A percentile compares a stretch with the other conserved stretches of the same genome.
These are phyloP conservation scores for Drosophila azteca DNA, from an alignment of 1,140 invertebrate species.

Conservation along the genomic window DNA sequence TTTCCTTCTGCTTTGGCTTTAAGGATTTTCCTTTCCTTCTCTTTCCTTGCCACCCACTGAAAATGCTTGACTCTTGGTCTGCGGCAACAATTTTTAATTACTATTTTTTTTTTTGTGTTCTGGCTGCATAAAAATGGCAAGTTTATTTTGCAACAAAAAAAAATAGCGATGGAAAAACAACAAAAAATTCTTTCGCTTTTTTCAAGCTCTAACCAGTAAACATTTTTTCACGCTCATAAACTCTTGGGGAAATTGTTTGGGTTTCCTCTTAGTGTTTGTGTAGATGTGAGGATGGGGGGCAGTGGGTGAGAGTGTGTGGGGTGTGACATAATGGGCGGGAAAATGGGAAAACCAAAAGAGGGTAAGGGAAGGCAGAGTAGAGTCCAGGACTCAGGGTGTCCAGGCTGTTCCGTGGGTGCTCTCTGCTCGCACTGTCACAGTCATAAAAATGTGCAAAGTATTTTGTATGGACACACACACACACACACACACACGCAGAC, in stretches of 20 bases:
- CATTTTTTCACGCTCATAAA: slow-evolving; percentile 68
- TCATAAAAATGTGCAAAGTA: slow-evolving; percentile 74
- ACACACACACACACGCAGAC: background rate
- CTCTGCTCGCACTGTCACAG: slow-evolving; percentile 36
- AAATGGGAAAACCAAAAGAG: slow-evolving; percentile 14
- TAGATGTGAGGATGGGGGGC: background rate
- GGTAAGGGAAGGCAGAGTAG: background rate
- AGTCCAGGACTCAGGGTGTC: slow-evolving; percentile 11
- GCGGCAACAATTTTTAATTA: slow-evolving; percentile 34
- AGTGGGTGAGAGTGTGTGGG: background rate
- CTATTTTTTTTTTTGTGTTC: slow-evolving; percentile 16
- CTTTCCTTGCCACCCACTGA: slow-evolving; percentile 2
- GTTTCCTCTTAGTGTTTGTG: slow-evolving; percentile 4
- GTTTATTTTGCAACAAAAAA: slow-evolving; percentile 33
- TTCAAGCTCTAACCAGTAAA: slow-evolving; percentile 49
- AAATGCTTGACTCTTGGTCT: slow-evolving; percentile 10
- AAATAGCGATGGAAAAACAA: background rate
- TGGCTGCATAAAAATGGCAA: slow-evolving; percentile 22
- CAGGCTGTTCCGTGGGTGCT: slow-evolving; percentile 1
- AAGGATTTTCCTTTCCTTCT: no score
- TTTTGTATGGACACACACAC: slow-evolving; percentile 34
- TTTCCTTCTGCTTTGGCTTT: no score
- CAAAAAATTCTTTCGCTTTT: slow-evolving; percentile 41
- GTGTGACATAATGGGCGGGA: slow-evolving; percentile 35
- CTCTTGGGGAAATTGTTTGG: slow-evolving; percentile 62